Conservation (phyloP, 2,888 invertebrate genomes). For the Glyphotaelius pellucidus region DNA sequence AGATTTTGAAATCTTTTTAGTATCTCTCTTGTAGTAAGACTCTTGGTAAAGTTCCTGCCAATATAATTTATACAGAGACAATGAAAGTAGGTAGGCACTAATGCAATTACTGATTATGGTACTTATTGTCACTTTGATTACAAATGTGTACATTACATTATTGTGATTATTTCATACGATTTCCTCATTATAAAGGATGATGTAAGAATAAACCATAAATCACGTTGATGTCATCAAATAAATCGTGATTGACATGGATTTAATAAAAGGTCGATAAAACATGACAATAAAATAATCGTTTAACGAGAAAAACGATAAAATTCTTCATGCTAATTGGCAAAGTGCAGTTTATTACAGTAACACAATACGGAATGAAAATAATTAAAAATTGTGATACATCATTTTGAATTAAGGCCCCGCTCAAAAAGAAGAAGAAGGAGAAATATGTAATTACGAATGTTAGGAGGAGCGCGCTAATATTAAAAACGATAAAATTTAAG, state of each 20-base stretch:
- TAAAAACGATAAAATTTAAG: no score
- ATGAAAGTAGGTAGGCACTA: neutral
- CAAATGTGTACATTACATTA: neutral
- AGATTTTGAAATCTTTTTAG: no score
- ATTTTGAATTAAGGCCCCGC: neutral
- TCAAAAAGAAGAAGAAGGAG: no score
- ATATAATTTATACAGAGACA: no score
- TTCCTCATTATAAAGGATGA: neutral
- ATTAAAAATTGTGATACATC: neutral
- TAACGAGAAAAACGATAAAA: slow-evolving; percentile 29
- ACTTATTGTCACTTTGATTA: neutral
- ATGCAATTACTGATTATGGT: neutral
- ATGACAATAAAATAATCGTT: slow-evolving; percentile 31
- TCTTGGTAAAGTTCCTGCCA: neutral
- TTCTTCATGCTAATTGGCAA: neutral
- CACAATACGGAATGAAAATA: neutral
- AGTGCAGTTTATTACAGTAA: neutral
- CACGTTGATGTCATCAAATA: neutral
- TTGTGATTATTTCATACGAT: neutral
- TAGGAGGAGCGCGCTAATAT: no score
- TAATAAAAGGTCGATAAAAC: slow-evolving; percentile 1
- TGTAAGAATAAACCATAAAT: neutral
- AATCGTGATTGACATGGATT: slow-evolving; percentile 8
- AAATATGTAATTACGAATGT: no score
- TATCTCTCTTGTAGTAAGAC: no score